Evolutionary conservation across 2,888 invertebrate genomes (phyloP).

Genomic region (Sceliomorpha sp.): DNA sequence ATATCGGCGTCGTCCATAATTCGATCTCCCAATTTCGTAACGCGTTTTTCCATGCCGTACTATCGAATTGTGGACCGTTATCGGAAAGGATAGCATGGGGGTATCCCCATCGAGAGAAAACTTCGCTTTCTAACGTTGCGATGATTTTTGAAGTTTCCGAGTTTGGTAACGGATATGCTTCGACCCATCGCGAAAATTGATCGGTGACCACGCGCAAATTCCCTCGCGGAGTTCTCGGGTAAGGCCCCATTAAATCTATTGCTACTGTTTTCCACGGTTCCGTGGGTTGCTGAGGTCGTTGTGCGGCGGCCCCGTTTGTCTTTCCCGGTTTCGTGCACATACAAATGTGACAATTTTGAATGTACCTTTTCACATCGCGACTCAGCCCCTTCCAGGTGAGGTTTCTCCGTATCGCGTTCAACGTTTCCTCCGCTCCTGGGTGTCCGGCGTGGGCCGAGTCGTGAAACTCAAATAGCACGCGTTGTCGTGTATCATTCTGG

Average conservation of each 20-base stretch:
- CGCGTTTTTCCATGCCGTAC: neutral
- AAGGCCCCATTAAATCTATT: too few species aligned
- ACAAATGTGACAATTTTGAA: slow-evolving; percentile 9
- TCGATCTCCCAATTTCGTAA: too few species aligned
- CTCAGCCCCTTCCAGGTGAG: slow-evolving; percentile 4
- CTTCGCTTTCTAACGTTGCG: too few species aligned
- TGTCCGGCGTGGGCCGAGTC: too few species aligned
- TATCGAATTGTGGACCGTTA: too few species aligned
- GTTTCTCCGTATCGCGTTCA: neutral
- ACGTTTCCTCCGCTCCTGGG: too few species aligned
- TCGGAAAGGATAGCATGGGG: too few species aligned
- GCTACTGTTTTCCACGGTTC: slow-evolving; percentile 21
- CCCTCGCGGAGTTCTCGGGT: slow-evolving; percentile 11
- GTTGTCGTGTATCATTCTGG: too few species aligned
- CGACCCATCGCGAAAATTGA: slow-evolving; percentile 48
- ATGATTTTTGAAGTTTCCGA: slow-evolving; percentile 58
- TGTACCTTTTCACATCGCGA: slow-evolving; percentile 26
- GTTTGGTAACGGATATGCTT: too few species aligned
- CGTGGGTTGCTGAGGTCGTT: too few species aligned
- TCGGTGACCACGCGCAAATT: slow-evolving; percentile 56
- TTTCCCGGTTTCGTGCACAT: slow-evolving; percentile 2
- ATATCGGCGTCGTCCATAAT: slow-evolving; percentile 4
- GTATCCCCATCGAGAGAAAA: neutral
- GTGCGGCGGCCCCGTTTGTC: neutral
- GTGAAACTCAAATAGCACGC: too few species aligned